Conservation (phyloP, 2,797 vertebrate genomes). For the Sciurus carolinensis region DNA sequence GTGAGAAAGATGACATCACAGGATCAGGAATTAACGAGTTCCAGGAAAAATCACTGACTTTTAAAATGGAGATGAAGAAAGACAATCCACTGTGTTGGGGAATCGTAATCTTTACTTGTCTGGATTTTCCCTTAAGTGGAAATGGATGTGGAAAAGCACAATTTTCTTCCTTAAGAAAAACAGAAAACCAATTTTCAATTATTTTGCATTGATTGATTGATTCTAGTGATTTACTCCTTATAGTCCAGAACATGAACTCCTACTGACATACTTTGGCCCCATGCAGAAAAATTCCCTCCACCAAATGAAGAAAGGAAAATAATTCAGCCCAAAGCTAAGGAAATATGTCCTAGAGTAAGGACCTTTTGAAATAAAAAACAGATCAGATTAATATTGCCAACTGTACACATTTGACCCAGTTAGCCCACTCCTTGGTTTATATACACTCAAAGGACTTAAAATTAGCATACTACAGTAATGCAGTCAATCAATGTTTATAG, state of each 20-base stretch:
- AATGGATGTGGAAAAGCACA: slow-evolving; percentile 1
- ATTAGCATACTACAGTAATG: too few relatives aligned
- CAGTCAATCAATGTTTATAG: too few relatives aligned
- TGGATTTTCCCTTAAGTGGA: slow-evolving; percentile 24
- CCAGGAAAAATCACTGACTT: not conserved
- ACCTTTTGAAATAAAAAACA: not conserved
- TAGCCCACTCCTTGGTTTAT: too few relatives aligned
- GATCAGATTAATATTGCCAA: not conserved
- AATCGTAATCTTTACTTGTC: not conserved
- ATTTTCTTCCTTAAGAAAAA: slow-evolving; percentile 2
- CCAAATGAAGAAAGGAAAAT: slow-evolving; percentile 10
- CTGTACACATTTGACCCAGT: too few relatives aligned
- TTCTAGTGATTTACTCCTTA: not conserved
- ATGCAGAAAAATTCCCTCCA: slow-evolving; percentile 47
- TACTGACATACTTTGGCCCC: not conserved
- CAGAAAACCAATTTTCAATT: slow-evolving; percentile 8
- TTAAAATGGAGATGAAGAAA: not conserved
- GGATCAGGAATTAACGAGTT: not conserved
- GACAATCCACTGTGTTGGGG: not conserved
- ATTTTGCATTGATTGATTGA: too few relatives aligned
- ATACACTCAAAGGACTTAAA: too few relatives aligned
- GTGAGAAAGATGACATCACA: not conserved
- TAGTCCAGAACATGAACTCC: not conserved
- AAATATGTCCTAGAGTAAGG: not conserved
- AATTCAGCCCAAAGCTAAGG: not conserved